phyloP scores from a whole-genome alignment of 2,888 invertebrate species.

The Abrostola triplasia region DNA sequence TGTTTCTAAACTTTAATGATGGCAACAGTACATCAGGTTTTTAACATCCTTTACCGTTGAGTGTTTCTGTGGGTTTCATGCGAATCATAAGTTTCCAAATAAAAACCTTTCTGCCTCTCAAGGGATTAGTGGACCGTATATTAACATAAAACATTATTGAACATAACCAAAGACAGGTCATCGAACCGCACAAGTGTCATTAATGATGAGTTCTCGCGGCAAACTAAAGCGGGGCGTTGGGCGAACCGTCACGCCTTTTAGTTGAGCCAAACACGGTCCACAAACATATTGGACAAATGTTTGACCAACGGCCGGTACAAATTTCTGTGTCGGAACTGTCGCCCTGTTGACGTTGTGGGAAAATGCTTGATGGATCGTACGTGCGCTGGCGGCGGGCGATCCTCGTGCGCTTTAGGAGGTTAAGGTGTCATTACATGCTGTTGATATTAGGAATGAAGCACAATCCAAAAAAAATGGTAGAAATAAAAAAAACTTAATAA shows the following conservation, averaged over 20 bases:
- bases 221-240: slow-evolving; percentile 72
- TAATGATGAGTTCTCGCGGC: slow-evolving; percentile 57
- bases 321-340: slow-evolving; percentile 78
- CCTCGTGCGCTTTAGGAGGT: slow-evolving; percentile 8
- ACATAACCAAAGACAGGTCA: slow-evolving; percentile 40
- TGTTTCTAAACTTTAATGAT: no score
- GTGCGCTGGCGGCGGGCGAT: slow-evolving; percentile 35
- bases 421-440: background rate
- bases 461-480: no score
- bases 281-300: slow-evolving; percentile 72
- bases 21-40: no score
- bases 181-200: slow-evolving; percentile 46
- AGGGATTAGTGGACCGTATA: background rate
- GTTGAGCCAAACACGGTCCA: slow-evolving; percentile 72
- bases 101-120: background rate
- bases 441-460: background rate
- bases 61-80: no score
- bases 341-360: slow-evolving; percentile 63
- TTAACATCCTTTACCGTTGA: no score
- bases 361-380: slow-evolving; percentile 52
- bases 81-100: background rate
- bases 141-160: slow-evolving; percentile 26
- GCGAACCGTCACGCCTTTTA: slow-evolving; percentile 80
- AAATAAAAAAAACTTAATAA: no score
- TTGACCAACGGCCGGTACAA: slow-evolving; percentile 70